Base-by-base conservation (phyloP, 2,797 vertebrate genomes). In the Lemur catta region DNA sequence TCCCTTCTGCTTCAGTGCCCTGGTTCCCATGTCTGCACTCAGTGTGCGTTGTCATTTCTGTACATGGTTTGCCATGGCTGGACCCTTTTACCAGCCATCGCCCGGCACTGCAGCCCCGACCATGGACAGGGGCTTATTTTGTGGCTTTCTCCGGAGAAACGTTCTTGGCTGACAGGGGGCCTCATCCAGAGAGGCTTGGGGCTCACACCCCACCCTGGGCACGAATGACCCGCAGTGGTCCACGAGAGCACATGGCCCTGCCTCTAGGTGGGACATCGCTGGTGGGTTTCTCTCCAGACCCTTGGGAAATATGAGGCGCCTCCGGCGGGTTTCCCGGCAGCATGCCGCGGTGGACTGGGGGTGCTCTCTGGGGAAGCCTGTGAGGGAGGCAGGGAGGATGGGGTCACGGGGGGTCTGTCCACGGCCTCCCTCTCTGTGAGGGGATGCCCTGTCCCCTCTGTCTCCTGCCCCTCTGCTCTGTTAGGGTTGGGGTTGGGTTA, bases 41-140 rank as follows among this genome's bases (percentile, higher is more conserved):
- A 1, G 17, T 20, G n/a, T 18, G 33, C 17, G 0, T 2, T 35
- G 63, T 20, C 33, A 9, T n/a, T 35, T 67, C 3, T 12, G 26
- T 35, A 35, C 33, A 9, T 4, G 14, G 63, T 10, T 67, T n/a
- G 63, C 63, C 33, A n/a, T 18, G 63, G n/a, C 17, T 67, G 8
- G 63, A 35, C n/a, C 5, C 26, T 10, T 30, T 63, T 26, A 2
- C 59, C 28, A 63, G 28, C 59, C 59, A 15, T 30, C 9, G 57
- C 57, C 10, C 61, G 33, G 61, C 61, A 33, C 14, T 30, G 61
- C 61, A 33, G 61, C 61, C 22, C 30, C 7, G 13, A 15, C 61
- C 30, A 3, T 33, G 61, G 61, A 63, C 61, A 33, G 33, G 17
- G 30, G 15, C 30, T 35, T 20, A n/a, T 35, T 18, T 63, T n/a